Conservation (phyloP, 2,113 vertebrate genomes). For the Apaloderma vittatum region DNA sequence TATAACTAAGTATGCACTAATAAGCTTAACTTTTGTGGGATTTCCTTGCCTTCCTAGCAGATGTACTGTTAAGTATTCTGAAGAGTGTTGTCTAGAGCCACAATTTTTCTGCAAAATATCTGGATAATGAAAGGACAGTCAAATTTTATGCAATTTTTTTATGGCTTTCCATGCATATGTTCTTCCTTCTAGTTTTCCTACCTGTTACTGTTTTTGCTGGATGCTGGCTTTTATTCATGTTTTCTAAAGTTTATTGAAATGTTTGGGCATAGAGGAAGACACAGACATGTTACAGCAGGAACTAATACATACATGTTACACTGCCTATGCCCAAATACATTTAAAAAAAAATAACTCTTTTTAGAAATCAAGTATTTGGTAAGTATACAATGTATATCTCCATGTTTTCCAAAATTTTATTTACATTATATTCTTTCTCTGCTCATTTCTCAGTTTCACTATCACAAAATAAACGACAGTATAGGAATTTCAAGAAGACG, state of each 20-base stretch:
- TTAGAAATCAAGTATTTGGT: neutral
- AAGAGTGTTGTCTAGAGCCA: neutral
- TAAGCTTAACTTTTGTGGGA: neutral
- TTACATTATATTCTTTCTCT: neutral
- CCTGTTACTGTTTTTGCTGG: neutral
- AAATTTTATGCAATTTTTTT: neutral
- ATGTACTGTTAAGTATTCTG: neutral
- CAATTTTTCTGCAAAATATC: neutral
- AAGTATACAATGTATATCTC: neutral
- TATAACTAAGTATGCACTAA: neutral
- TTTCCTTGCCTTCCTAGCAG: neutral
- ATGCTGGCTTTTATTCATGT: neutral
- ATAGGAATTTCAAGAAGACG: neutral
- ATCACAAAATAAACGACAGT: neutral
- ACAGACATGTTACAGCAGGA: neutral
- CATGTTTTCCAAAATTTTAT: neutral
- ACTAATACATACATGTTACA: neutral
- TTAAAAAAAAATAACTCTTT: neutral
- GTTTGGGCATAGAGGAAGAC: neutral
- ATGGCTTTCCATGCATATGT: rapidly evolving
- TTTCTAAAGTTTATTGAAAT: neutral
- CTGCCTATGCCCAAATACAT: neutral
- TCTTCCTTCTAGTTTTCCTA: neutral
- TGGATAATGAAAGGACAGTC: neutral
- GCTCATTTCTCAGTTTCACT: neutral